Base-by-base conservation (phyloP, 1,140 invertebrate genomes). In the Tetranychus urticae region DNA sequence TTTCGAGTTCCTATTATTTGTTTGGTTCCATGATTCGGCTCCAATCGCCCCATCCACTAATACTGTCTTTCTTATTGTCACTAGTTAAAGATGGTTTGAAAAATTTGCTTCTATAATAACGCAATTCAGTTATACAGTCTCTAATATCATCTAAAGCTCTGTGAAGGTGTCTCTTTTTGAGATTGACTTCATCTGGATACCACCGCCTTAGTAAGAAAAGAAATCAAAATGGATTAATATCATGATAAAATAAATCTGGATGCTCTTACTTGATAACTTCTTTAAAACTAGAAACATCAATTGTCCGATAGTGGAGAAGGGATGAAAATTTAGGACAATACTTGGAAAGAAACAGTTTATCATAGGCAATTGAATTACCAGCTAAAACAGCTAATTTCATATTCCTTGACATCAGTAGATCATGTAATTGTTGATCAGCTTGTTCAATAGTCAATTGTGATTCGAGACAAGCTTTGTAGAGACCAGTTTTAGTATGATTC, bases 221-320 rank as follows among this genome's bases (percentile, higher is more conserved):
- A 33, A 6, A 12, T 36, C 34, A 39, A 56, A 56, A 36, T 12
- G 37, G 3, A 3, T 14, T 13, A 58, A 14, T 36, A 31, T 8
- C 10, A 46, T 31, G 57, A 58, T 3, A 58, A 3, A 12, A 23
- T 23, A 23, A 23, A 23, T 23, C 23, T 23, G 23, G 0, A 23
- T 23, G 23, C 23, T 23, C 37, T 58, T 48, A 48, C 58, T 35
- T 78, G 48, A 72, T 73, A 34, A 96, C 68, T 74, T 94, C 90
- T 72, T 93, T 94, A 1, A 96, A 73, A 3, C 83, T 80, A 42
- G 84, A 88, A 4, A 94, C 89, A 79, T 97, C 92, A 58, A 97
- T 82, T 34, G 89, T 83, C 68, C 91, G 79, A 73, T 97, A 94
- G 73, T 96, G 88, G 60, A 96, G 74, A 72, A 90, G 85, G 12